These are phyloP conservation scores for Gambusia yucatana DNA, from an alignment of 2,797 vertebrate genomes.

Conservation along the genomic window DNA sequence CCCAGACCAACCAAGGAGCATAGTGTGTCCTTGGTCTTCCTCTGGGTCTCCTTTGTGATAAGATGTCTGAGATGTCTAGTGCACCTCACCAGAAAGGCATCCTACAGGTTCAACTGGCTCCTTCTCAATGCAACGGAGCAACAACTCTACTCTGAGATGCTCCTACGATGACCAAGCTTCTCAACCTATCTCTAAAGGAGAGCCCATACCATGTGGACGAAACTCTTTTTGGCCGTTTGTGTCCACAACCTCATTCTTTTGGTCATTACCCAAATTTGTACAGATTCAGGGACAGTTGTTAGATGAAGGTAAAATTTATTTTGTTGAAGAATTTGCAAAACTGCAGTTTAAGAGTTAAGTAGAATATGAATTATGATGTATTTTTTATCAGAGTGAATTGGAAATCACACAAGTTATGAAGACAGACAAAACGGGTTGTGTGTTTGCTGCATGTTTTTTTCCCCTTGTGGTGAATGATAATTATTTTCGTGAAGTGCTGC, in stretches of 20 bases:
- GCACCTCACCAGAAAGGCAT: background rate
- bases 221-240: background rate
- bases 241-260: background rate
- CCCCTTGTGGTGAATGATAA: background rate
- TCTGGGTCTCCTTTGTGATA: background rate
- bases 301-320: background rate
- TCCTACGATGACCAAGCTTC: background rate
- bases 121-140: background rate
- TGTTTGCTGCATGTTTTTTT: background rate
- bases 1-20: background rate
- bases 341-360: background rate
- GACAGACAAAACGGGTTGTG: background rate
- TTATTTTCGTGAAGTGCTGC: conserved; percentile 44
- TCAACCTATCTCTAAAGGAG: background rate
- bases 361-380: background rate
- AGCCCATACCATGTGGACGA: background rate
- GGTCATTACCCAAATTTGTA: background rate
- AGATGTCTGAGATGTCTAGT: background rate
- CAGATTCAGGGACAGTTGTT: background rate
- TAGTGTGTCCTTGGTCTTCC: background rate
- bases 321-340: background rate
- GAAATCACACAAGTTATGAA: background rate
- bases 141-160: background rate
- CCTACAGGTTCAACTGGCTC: background rate
- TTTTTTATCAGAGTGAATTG: background rate